phyloP scores from a whole-genome alignment of 2,797 vertebrate species.

The Choloepus didactylus region DNA sequence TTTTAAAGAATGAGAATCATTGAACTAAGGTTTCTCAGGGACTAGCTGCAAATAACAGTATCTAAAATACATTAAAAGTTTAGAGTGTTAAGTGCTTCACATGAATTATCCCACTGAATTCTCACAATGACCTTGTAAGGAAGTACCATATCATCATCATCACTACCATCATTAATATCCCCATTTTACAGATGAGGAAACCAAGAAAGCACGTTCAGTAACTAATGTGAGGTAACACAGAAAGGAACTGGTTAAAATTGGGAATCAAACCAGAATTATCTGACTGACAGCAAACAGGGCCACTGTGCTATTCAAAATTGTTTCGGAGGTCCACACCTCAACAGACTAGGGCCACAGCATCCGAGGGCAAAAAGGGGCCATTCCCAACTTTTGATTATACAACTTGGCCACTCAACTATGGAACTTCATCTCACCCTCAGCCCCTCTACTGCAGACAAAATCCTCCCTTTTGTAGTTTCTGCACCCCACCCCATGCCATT shows the following conservation, averaged over 20 bases:
- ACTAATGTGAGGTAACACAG: neutral
- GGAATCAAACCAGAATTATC: neutral
- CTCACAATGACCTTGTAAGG: neutral
- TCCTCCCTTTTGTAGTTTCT: too few relatives aligned
- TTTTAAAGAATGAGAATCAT: constrained; percentile 31
- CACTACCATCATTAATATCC: too few relatives aligned
- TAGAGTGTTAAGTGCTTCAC: neutral
- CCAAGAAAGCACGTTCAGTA: neutral
- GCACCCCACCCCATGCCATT: neutral
- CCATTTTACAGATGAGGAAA: neutral
- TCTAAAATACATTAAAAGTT: neutral
- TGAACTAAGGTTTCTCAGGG: neutral
- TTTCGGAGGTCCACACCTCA: neutral
- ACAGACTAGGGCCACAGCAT: neutral
- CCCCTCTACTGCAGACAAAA: neutral
- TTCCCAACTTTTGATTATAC: neutral
- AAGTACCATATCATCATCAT: neutral
- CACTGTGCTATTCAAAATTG: neutral
- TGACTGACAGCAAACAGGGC: neutral
- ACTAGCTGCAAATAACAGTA: neutral
- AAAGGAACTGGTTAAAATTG: neutral
- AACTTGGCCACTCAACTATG: neutral
- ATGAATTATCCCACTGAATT: neutral
- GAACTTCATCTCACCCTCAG: neutral
- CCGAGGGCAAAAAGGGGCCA: neutral